phyloP scores from a whole-genome alignment of 2,888 invertebrate genomes.

The Cosmia pyralina region DNA sequence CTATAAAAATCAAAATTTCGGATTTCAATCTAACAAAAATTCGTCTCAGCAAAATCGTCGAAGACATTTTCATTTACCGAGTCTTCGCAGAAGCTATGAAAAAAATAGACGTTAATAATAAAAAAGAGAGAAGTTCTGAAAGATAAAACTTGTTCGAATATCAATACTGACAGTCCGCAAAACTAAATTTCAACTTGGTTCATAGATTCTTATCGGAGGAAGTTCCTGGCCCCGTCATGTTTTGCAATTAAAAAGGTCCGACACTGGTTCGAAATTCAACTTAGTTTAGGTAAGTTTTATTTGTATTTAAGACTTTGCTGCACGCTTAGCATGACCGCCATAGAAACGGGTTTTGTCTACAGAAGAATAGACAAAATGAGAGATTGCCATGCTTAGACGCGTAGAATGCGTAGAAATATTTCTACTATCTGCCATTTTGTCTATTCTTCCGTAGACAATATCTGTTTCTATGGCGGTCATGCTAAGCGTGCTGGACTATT shows the following conservation, averaged over 20 bases:
- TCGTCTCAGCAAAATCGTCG: conserved; percentile 31
- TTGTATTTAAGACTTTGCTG: background rate
- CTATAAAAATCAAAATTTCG: conserved; percentile 43
- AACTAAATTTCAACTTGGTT: conserved; percentile 73
- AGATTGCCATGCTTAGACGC: too few species aligned
- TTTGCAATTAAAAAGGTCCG: conserved; percentile 70
- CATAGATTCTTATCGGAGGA: conserved; percentile 73
- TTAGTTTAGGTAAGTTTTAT: conserved; percentile 16
- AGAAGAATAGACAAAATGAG: too few species aligned
- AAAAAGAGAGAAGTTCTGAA: conserved; percentile 58
- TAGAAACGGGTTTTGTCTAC: too few species aligned
- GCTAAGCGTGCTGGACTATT: too few species aligned
- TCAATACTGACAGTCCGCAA: conserved; percentile 70
- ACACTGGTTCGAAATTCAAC: conserved; percentile 29
- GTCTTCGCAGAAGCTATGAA: conserved; percentile 53
- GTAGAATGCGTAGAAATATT: too few species aligned
- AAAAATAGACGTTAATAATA: conserved; percentile 59
- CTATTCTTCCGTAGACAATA: too few species aligned
- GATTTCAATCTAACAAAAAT: conserved; percentile 22
- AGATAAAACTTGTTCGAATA: conserved; percentile 76
- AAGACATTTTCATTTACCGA: conserved; percentile 55
- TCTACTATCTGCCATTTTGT: too few species aligned
- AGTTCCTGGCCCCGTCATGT: conserved; percentile 67
- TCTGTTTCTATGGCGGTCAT: too few species aligned
- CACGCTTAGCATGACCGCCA: too few species aligned